phyloP scores from a whole-genome alignment of 2,888 invertebrate species.

The Dendrolimus houi region DNA sequence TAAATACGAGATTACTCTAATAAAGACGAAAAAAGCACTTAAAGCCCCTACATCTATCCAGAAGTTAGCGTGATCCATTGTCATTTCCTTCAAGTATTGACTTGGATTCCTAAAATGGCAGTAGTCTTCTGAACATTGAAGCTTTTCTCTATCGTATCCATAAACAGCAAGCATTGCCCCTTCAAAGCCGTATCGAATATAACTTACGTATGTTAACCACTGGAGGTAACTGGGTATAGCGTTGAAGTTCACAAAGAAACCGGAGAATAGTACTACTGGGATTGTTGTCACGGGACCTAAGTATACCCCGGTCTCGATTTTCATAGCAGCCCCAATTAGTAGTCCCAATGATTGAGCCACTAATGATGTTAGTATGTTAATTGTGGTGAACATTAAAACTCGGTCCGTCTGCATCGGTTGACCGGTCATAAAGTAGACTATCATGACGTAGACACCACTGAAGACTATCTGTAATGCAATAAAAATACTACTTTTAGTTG shows the following conservation, averaged over 20 bases:
- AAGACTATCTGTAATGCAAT: conserved; percentile 83
- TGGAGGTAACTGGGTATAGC: conserved; percentile 92
- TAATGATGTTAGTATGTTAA: conserved; percentile 87
- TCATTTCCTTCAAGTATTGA: conserved; percentile 90
- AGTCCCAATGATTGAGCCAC: conserved; percentile 95
- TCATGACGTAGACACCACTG: conserved; percentile 90
- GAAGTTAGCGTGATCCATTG: conserved; percentile 85
- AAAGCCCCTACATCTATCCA: conserved; percentile 92
- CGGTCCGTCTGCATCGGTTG: conserved; percentile 93
- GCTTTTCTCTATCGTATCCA: conserved; percentile 87
- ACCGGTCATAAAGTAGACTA: conserved; percentile 96
- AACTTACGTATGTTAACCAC: conserved; percentile 94
- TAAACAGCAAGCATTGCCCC: conserved; percentile 95
- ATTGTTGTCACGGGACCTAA: conserved; percentile 93
- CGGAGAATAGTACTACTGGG: conserved; percentile 94
- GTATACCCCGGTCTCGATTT: conserved; percentile 86
- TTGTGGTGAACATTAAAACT: conserved; percentile 86
- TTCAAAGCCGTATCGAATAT: conserved; percentile 93
- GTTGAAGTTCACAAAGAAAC: conserved; percentile 95
- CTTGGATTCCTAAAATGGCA: conserved; percentile 89
- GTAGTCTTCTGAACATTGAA: conserved; percentile 88
- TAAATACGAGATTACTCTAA: conserved; percentile 87
- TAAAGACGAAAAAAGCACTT: conserved; percentile 84
- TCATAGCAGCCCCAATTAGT: conserved; percentile 94
- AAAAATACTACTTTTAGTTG: too few species aligned